These are phyloP conservation scores for Epinotia nisella DNA, from an alignment of 2,888 invertebrate genomes.

Conservation along the genomic window DNA sequence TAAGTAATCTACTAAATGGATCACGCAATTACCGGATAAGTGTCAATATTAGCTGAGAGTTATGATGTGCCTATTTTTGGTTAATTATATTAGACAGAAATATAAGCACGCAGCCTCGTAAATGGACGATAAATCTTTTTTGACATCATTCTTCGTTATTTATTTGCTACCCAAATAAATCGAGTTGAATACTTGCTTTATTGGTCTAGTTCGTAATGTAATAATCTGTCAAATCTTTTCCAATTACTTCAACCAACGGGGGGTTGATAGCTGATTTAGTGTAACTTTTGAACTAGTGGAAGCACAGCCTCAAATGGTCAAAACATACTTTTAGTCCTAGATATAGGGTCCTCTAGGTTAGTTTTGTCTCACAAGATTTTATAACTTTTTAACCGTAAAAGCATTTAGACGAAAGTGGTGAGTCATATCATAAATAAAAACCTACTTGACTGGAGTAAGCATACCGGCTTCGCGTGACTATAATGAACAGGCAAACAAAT, in stretches of 20 bases:
- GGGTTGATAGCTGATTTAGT: not conserved
- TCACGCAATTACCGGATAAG: too few species aligned
- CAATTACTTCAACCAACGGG: constrained; percentile 1
- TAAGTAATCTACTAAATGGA: too few species aligned
- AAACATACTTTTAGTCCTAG: not conserved
- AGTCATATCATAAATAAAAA: not conserved
- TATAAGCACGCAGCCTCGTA: not conserved
- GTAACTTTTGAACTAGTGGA: not conserved
- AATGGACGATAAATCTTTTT: not conserved
- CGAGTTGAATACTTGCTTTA: constrained; percentile 33
- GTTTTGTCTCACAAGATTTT: not conserved
- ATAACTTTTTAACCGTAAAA: not conserved
- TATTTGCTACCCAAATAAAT: constrained; percentile 20
- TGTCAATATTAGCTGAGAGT: not conserved
- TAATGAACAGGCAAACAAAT: constrained; percentile 32
- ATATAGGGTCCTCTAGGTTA: not conserved
- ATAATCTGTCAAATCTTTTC: constrained; percentile 2
- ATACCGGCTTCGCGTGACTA: constrained; percentile 23
- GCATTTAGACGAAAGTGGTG: not conserved
- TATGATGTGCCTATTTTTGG: not conserved
- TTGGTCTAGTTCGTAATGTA: constrained; percentile 6
- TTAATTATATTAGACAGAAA: not conserved
- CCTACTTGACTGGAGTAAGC: constrained; percentile 14
- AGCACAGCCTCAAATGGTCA: not conserved
- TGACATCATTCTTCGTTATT: not conserved